phyloP scores from a whole-genome alignment of 2,888 invertebrate genomes.

The Operophtera brumata region DNA sequence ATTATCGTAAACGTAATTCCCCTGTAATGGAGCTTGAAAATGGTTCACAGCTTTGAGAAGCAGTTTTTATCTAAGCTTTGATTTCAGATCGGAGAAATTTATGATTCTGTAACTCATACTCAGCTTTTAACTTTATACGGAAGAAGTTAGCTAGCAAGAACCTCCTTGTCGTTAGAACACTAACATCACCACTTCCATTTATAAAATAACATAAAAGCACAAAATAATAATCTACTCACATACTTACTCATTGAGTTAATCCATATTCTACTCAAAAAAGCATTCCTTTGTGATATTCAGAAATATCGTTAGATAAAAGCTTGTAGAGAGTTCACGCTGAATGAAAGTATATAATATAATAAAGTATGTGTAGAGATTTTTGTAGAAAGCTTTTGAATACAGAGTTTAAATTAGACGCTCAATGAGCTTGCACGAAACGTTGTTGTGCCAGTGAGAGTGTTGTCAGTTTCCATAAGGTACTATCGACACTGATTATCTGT shows the following conservation, averaged over 20 bases:
- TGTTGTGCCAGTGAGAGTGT: background rate
- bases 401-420: background rate
- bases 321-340: background rate
- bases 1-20: constrained; percentile 6
- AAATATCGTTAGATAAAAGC: no score
- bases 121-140: background rate
- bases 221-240: no score
- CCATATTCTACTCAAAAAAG: no score
- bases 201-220: no score
- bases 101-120: background rate
- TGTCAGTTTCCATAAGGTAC: background rate
- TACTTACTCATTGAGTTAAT: no score
- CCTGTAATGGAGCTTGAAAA: background rate
- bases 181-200: no score
- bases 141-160: no score
- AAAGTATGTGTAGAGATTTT: background rate
- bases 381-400: background rate
- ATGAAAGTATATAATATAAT: background rate
- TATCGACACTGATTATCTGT: background rate
- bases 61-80: background rate
- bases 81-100: background rate
- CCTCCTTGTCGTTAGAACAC: no score
- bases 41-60: background rate
- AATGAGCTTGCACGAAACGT: background rate
- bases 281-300: no score